phyloP scores from a whole-genome alignment of 2,797 vertebrate genomes.

The Gallirallus australis region DNA sequence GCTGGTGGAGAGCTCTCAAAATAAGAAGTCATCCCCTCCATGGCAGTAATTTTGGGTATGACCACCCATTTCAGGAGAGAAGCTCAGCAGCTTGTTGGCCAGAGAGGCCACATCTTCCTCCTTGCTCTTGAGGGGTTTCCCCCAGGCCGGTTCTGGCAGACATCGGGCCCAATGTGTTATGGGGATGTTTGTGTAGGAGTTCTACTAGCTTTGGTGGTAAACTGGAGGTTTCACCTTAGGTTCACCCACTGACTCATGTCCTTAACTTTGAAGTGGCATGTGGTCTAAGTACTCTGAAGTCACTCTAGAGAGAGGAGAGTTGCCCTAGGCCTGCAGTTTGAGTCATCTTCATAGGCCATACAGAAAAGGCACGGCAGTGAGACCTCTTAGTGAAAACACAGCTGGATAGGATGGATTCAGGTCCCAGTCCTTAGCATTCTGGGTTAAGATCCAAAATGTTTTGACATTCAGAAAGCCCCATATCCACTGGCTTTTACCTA shows the following conservation, averaged over 20 bases:
- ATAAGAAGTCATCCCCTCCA: not conserved
- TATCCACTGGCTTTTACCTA: not conserved
- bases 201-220: not conserved
- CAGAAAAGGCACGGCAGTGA: not conserved
- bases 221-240: not conserved
- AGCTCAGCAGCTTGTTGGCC: not conserved
- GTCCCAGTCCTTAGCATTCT: not conserved
- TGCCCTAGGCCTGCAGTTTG: not conserved
- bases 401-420: not conserved
- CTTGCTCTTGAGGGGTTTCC: not conserved
- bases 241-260: not conserved
- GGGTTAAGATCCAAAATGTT: not conserved
- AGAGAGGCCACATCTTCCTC: not conserved
- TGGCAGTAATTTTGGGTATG: not conserved
- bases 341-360: not conserved
- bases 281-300: not conserved
- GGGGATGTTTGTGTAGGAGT: not conserved
- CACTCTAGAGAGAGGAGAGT: not conserved
- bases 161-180: not conserved
- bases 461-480: not conserved
- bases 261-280: not conserved
- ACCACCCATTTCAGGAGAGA: not conserved
- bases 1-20: not conserved
- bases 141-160: not conserved
- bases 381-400: not conserved